phyloP scores from a whole-genome alignment of 2,797 vertebrate species.

The Phoebastria nigripes region DNA sequence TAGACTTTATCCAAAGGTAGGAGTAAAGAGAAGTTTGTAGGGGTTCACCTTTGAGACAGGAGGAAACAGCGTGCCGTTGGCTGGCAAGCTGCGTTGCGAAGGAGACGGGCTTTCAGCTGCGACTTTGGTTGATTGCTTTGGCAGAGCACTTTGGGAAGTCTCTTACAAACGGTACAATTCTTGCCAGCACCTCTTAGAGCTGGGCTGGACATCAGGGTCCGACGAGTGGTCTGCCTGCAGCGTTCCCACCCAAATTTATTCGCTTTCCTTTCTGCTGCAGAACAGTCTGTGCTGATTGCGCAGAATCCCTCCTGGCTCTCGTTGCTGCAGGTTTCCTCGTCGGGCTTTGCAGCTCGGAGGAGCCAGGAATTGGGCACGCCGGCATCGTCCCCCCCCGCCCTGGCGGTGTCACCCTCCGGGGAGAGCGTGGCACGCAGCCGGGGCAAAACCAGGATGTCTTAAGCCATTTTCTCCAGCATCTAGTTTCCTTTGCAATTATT shows the following conservation, averaged over 20 bases:
- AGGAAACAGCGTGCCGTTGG: background rate
- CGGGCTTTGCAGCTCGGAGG: background rate
- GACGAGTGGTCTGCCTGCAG: background rate
- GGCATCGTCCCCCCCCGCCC: background rate
- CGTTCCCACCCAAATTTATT: background rate
- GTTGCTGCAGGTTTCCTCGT: background rate
- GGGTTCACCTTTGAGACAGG: background rate
- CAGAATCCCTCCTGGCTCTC: background rate
- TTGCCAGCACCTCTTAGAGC: background rate
- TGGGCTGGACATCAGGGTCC: accelerated
- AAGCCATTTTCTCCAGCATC: background rate
- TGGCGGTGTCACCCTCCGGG: accelerated
- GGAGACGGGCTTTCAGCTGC: background rate
- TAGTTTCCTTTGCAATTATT: background rate
- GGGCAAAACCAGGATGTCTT: background rate
- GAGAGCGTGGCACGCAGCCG: background rate
- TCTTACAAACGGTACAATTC: accelerated
- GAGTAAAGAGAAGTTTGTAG: background rate
- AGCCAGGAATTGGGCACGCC: accelerated
- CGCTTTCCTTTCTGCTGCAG: background rate
- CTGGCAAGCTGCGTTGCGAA: background rate
- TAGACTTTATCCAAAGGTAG: background rate
- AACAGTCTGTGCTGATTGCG: accelerated
- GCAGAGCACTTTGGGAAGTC: background rate
- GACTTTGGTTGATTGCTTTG: background rate